A percentile compares a stretch with the other conserved stretches of the same genome.
phyloP scores from a whole-genome alignment of 2,888 invertebrate genomes.

The Neoitamus cyanurus region DNA sequence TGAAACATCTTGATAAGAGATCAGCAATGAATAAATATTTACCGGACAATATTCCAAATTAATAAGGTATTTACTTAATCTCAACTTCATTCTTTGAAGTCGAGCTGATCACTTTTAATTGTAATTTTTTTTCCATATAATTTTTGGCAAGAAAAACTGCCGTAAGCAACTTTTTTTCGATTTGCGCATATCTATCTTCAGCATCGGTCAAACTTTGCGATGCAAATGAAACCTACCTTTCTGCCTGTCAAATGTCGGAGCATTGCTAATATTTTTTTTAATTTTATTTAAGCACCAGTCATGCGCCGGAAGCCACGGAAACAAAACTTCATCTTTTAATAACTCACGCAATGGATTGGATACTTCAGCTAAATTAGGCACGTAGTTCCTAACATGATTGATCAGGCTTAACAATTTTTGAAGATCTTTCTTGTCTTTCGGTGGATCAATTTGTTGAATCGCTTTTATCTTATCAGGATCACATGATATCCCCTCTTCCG shows the following conservation, averaged over 20 bases:
- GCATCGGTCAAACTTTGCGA: conserved; percentile 55
- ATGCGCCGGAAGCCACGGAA: not conserved
- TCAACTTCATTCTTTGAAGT: conserved; percentile 51
- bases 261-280: not conserved
- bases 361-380: too few species aligned
- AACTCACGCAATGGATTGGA: too few species aligned
- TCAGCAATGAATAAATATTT: conserved; percentile 54
- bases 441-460: conserved; percentile 1
- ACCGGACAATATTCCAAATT: conserved; percentile 53
- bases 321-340: not conserved
- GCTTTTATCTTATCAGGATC: conserved; percentile 48
- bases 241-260: not conserved
- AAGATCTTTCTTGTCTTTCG: conserved; percentile 45
- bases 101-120: conserved; percentile 49
- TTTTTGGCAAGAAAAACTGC: conserved; percentile 52
- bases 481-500: conserved; percentile 43
- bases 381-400: too few species aligned
- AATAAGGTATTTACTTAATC: conserved; percentile 49
- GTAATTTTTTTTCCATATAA: conserved; percentile 51
- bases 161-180: conserved; percentile 52
- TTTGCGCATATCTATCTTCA: conserved; percentile 52
- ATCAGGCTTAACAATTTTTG: conserved; percentile 50
- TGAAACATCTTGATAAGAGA: conserved; percentile 40
- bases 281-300: not conserved
- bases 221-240: conserved; percentile 51